Evolutionary conservation across 2,797 vertebrate species (phyloP), one percentile per base, ranked within the genome.

Genomic region (Chiroxiphia lanceolata): DNA sequence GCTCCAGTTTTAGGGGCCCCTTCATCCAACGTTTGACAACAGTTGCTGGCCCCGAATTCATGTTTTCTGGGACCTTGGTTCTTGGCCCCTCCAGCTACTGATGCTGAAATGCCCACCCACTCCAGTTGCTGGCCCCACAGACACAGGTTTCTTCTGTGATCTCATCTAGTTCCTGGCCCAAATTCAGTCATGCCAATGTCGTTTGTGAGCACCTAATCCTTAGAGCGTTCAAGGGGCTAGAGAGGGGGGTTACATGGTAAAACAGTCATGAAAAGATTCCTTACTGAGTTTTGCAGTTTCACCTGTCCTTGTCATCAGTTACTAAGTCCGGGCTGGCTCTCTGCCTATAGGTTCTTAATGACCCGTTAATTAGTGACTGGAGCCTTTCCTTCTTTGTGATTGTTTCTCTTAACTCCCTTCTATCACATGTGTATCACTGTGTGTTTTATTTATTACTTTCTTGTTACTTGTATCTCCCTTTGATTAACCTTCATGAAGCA

Each of bases 361-460:
- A 60, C 33, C 27, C 10, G 2, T 87, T 77, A 77, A 65, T 93
- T 90, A 86, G 44, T 29, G 79, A 31, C 44, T 83, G 29, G 20
- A 86, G 23, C 7, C 17, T 83, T 91, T 70, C 51, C 8, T 71
- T 61, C 34, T 56, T 85, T 50, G 44, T 77, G 76, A 67, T 88
- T 77, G 17, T 42, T 22, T 90, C 15, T 82, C 14, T 71, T 53
- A 69, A 34, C 13, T 23, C 25, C 47, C 56, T 26, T 38, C 79
- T 29, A 1, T 80, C 15, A 53, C 26, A 10, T 74, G 68, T 85
- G 33, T 92, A 42, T 50, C 27, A 40, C 19, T 0, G 0, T 64
- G 34, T 86, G 76, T 94, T 93, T 85, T 90, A 64, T 76, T 91
- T 89, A 67, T 85, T 72, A 31, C 27, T 88, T 77, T 59, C n/a